These are phyloP conservation scores for Lymantria dispar DNA, from an alignment of 2,888 invertebrate species.

Conservation along the genomic window DNA sequence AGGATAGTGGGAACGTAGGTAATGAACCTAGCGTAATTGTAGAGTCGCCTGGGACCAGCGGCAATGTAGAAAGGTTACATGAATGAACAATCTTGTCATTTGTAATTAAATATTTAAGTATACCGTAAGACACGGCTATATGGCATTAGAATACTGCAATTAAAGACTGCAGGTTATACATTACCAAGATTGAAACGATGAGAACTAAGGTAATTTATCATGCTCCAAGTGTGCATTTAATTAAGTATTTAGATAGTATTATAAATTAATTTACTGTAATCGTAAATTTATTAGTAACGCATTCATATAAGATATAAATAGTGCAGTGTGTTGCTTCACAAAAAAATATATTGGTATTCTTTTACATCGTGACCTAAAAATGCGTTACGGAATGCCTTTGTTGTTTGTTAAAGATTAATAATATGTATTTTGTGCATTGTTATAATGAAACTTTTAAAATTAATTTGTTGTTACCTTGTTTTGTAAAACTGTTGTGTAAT, in stretches of 20 bases:
- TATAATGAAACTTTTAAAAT: neutral
- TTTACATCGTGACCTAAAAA: neutral
- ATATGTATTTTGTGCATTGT: neutral
- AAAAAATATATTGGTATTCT: too few species aligned
- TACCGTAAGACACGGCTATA: neutral
- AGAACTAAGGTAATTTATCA: neutral
- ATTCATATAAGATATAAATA: too few species aligned
- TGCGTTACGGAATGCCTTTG: neutral
- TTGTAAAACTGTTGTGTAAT: neutral
- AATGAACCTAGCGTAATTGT: constrained; percentile 63
- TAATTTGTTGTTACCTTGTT: neutral
- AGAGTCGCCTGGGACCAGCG: constrained; percentile 63
- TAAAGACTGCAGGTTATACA: neutral
- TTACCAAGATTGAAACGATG: neutral
- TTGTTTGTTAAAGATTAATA: neutral
- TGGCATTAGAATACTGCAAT: neutral
- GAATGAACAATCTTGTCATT: constrained; percentile 31
- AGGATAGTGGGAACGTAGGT: constrained; percentile 36
- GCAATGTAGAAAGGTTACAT: constrained; percentile 66
- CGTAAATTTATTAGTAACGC: too few species aligned
- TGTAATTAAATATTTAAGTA: constrained; percentile 3
- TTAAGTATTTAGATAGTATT: too few species aligned
- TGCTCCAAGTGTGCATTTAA: too few species aligned
- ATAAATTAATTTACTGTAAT: too few species aligned
- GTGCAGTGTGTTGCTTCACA: too few species aligned